Evolutionary conservation across 2,888 invertebrate species (phyloP), one percentile per base, ranked within the genome.

Genomic region (Caenorhabditis zanzibari): DNA sequence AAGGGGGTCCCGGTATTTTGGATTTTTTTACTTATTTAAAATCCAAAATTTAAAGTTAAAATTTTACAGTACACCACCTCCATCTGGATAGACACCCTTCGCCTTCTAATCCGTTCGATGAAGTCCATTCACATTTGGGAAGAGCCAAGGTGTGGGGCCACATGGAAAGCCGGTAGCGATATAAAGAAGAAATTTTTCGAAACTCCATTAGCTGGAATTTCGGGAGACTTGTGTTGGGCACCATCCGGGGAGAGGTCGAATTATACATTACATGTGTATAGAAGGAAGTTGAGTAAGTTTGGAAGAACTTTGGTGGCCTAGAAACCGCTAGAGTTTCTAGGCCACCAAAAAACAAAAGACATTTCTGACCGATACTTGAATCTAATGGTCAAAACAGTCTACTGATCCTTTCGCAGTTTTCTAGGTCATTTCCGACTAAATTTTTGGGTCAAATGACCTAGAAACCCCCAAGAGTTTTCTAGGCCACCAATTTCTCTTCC

Each of bases 241-340:
- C 59, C 80, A 3, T 66, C 68, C 2, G 82, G 82, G 12, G 75
- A 81, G 56, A 58, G 85, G 49, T 63, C 73, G 22, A 85, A 85
- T 47, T 81, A 81, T 19, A 81, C 85, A 0, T 32, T 85, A 41
- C 85, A 85, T 49, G 75, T 84, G 1, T 81, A 84, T 66, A 22
- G 77, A 28, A 59, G 81, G 24, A 79, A 81, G 47, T 32, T 73
- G 10, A 32, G 80, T 77, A 22, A 76, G 76, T 49, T 47, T 12
- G 5, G 5, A n/a, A n/a, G n/a, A n/a, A n/a, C n/a, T n/a, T n/a
- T n/a, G 38, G 10, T 38, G 38, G 38, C 38, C 38, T 38, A 38
- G 12, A 10, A 38, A 12, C n/a, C 10, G 10, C 22, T 2, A 47
- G 35, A 47, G 2, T 12, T 54, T 26, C 38, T 38, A 38, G 47